Conservation (phyloP, 1,140 invertebrate genomes). For the Arion vulgaris region DNA sequence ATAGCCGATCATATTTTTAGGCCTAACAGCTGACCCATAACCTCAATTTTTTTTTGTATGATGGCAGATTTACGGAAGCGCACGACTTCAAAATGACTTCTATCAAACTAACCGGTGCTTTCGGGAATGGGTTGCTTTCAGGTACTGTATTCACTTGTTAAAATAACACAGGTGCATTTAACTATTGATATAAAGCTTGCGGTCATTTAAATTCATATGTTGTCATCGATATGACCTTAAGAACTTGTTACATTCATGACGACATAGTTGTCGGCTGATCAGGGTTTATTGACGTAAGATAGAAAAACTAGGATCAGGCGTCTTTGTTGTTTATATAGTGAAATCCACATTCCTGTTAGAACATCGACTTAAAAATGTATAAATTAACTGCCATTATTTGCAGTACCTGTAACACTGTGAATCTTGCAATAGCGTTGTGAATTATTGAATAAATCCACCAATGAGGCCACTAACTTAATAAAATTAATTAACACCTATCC, state of each 20-base stretch:
- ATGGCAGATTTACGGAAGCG: conserved; percentile 5
- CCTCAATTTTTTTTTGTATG: not conserved
- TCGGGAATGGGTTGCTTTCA: not conserved
- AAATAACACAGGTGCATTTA: not conserved
- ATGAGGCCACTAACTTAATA: too few species aligned
- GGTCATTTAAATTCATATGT: not conserved
- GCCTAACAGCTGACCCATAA: not conserved
- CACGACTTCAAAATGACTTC: not conserved
- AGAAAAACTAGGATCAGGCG: not conserved
- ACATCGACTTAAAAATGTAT: too few species aligned
- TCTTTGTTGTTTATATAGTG: too few species aligned
- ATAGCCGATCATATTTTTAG: not conserved
- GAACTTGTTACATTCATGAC: too few species aligned
- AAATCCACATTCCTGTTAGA: too few species aligned
- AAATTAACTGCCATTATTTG: too few species aligned
- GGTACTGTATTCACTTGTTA: not conserved
- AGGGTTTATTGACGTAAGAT: not conserved
- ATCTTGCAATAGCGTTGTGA: too few species aligned
- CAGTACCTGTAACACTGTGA: too few species aligned
- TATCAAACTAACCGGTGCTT: not conserved
- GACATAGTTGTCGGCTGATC: not conserved
- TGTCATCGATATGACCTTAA: not conserved
- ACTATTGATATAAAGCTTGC: not conserved
- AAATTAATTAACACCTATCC: too few species aligned
- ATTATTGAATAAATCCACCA: too few species aligned